These are phyloP conservation scores for Lithophane socia DNA, from an alignment of 2,888 invertebrate genomes.

Conservation along the genomic window DNA sequence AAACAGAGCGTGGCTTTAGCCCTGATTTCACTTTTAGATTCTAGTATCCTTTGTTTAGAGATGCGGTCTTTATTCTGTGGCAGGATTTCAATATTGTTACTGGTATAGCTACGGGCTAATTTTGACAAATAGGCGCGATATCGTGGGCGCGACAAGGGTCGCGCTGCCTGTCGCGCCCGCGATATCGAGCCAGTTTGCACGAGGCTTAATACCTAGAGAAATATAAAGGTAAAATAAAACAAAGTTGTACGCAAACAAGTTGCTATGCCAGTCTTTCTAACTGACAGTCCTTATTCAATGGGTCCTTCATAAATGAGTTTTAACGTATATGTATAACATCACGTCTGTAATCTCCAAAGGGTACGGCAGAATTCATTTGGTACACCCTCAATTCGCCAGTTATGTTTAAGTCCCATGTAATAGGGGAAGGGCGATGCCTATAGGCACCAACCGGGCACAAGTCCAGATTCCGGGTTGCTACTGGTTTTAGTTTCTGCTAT, in stretches of 20 bases:
- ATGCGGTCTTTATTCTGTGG: constrained; percentile 12
- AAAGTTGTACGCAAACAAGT: neutral
- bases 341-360: neutral
- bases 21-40: constrained; percentile 36
- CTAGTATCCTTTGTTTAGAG: constrained; percentile 5
- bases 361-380: neutral
- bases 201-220: neutral
- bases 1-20: constrained; percentile 17
- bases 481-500: constrained; percentile 1
- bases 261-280: neutral
- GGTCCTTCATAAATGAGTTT: neutral
- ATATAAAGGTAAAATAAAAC: neutral
- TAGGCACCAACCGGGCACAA: neutral
- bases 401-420: neutral
- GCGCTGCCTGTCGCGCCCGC: too few species aligned
- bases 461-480: neutral
- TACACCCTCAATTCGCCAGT: neutral
- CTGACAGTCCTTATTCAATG: neutral
- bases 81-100: constrained; percentile 7
- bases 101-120: neutral
- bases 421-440: neutral
- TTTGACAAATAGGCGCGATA: too few species aligned
- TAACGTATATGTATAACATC: neutral
- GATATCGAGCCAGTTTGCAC: too few species aligned
- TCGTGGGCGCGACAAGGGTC: too few species aligned